phyloP scores from a whole-genome alignment of 2,888 invertebrate genomes.

The Plebejus anna region DNA sequence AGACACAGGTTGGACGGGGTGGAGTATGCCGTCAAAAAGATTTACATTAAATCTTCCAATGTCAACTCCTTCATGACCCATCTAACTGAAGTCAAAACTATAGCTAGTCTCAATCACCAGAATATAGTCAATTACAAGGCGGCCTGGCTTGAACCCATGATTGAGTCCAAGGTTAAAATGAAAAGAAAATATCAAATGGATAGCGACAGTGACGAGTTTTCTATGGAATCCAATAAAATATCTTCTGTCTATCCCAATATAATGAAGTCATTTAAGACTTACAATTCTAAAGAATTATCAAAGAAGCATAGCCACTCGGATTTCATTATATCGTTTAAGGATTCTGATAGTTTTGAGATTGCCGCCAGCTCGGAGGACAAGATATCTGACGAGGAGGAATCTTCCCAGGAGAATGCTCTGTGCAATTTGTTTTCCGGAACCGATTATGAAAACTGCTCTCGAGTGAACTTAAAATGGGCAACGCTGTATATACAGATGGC shows the following conservation, averaged over 20 bases:
- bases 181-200: constrained; percentile 60
- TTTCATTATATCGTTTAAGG: constrained; percentile 65
- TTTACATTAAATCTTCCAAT: constrained; percentile 82
- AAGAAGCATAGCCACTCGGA: constrained; percentile 62
- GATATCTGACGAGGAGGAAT: constrained; percentile 57
- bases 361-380: constrained; percentile 50
- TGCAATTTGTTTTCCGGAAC: constrained; percentile 55
- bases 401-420: constrained; percentile 51
- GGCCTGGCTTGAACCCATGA: constrained; percentile 88
- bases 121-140: constrained; percentile 91
- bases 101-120: constrained; percentile 87
- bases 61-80: constrained; percentile 82
- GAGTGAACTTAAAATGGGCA: constrained; percentile 81
- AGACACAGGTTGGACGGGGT: constrained; percentile 86
- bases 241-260: constrained; percentile 64
- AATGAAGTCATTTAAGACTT: constrained; percentile 71
- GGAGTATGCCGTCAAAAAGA: constrained; percentile 90
- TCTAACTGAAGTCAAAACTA: constrained; percentile 88
- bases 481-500: constrained; percentile 92
- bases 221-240: constrained; percentile 49
- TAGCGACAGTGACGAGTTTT: constrained; percentile 60
- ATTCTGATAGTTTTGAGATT: constrained; percentile 58
- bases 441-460: constrained; percentile 65
- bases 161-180: constrained; percentile 69
- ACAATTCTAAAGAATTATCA: constrained; percentile 66